A percentile compares a stretch with the other conserved stretches of the same genome.
Conservation (phyloP, 2,797 vertebrate species). For the Manis crassicaudata region DNA sequence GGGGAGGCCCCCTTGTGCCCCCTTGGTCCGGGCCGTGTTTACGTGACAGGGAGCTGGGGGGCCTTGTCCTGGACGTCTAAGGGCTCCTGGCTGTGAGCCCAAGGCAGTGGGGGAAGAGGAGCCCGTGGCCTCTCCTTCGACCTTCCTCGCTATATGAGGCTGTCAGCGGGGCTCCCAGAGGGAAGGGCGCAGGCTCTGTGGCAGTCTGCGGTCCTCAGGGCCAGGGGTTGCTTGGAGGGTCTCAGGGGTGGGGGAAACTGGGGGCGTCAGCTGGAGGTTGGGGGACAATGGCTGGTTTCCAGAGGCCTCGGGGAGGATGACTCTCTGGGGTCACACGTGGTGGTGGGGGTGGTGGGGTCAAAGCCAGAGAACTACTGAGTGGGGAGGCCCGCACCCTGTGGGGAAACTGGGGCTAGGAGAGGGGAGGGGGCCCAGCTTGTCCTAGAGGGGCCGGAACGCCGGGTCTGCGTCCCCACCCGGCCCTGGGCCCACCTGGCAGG, state of each 20-base stretch:
- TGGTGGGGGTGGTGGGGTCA: too few relatives aligned
- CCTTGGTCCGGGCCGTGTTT: conserved; percentile 87
- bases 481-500: not conserved
- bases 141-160: conserved; percentile 75
- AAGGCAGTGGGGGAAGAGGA: conserved; percentile 88
- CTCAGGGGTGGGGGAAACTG: accelerated
- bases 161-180: not conserved
- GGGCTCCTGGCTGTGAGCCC: conserved; percentile 83
- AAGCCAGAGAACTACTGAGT: not conserved
- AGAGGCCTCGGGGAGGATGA: not conserved
- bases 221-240: too few relatives aligned
- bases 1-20: conserved; percentile 83
- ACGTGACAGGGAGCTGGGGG: conserved; percentile 87
- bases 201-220: not conserved
- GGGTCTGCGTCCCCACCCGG: not conserved
- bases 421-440: not conserved
- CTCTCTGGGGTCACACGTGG: not conserved
- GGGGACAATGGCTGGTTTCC: not conserved
- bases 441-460: not conserved
- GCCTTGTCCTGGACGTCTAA: conserved; percentile 83
- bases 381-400: accelerated
- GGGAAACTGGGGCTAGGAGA: not conserved
- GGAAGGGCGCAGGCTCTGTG: too few relatives aligned
- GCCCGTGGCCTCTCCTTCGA: not conserved
- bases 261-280: accelerated